Percentiles rank a stretch among this genome's conserved stretches.
These are phyloP conservation scores for Pristionchus exspectatus DNA, from an alignment of 2,888 invertebrate genomes.

Conservation along the genomic window DNA sequence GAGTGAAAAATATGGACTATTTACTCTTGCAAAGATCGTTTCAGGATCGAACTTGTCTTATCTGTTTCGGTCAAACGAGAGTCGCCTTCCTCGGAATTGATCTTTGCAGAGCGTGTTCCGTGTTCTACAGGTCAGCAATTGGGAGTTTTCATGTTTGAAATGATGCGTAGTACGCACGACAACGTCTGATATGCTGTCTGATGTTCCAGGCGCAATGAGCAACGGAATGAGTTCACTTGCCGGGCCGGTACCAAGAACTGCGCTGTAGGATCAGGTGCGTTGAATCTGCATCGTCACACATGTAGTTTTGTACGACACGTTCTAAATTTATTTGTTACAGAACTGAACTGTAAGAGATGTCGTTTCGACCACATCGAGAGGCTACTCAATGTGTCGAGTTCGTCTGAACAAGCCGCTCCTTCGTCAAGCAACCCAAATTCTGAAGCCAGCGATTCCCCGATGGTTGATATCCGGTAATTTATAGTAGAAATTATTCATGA, in stretches of 20 bases:
- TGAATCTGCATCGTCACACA: too few relatives aligned
- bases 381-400: not conserved
- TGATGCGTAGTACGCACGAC: too few relatives aligned
- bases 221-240: not conserved
- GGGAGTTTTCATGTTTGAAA: too few relatives aligned
- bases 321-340: too few relatives aligned
- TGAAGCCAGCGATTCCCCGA: not conserved
- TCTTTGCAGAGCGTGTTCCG: conserved; percentile 8
- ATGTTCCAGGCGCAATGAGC: not conserved
- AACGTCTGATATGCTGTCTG: too few relatives aligned
- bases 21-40: too few relatives aligned
- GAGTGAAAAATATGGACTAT: too few relatives aligned
- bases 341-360: conserved; percentile 10
- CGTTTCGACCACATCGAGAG: conserved; percentile 32
- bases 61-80: not conserved
- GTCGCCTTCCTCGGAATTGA: conserved; percentile 2
- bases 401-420: not conserved
- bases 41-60: not conserved
- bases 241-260: not conserved
- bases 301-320: too few relatives aligned
- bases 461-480: not conserved
- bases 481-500: too few relatives aligned
- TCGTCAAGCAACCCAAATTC: not conserved
- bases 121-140: conserved; percentile 27
- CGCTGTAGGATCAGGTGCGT: not conserved